Conservation (phyloP, 2,888 invertebrate species). For the Ganaspis brasiliensis region DNA sequence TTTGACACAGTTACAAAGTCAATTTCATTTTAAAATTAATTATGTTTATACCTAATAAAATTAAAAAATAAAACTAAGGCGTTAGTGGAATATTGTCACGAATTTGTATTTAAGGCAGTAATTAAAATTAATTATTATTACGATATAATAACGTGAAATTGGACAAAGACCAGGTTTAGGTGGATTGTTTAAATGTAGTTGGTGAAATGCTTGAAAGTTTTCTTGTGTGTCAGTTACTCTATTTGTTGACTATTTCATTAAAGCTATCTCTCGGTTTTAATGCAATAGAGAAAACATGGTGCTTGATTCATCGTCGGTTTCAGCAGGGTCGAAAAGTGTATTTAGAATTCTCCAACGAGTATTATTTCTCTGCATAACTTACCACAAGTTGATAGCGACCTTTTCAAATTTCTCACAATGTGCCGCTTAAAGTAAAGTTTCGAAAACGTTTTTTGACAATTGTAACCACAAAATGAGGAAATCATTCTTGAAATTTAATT, state of each 20-base stretch:
- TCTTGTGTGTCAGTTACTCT: neutral
- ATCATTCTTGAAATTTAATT: too few relatives aligned
- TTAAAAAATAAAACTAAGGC: too few relatives aligned
- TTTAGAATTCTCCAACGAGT: neutral
- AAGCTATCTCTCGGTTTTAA: neutral
- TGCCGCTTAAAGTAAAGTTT: neutral
- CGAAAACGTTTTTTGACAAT: neutral
- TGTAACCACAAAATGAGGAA: neutral
- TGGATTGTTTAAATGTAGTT: too few relatives aligned
- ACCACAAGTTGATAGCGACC: neutral
- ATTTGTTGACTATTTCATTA: slow-evolving; percentile 13
- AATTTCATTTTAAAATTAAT: too few relatives aligned
- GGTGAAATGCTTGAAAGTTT: neutral
- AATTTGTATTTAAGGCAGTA: too few relatives aligned
- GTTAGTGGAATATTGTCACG: neutral
- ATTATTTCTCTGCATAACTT: neutral
- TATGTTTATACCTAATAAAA: too few relatives aligned
- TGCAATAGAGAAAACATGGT: neutral
- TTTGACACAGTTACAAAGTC: too few relatives aligned
- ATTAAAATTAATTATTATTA: too few relatives aligned
- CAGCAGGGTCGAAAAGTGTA: slow-evolving; percentile 19
- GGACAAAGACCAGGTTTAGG: too few relatives aligned
- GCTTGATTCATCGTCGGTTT: slow-evolving; percentile 8
- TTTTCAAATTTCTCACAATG: neutral
- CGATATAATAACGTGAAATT: too few relatives aligned